A percentile compares a stretch with the other conserved stretches of the same genome.
These are phyloP conservation scores for Amblyteles armatorius DNA, from an alignment of 2,888 invertebrate genomes.

Conservation along the genomic window DNA sequence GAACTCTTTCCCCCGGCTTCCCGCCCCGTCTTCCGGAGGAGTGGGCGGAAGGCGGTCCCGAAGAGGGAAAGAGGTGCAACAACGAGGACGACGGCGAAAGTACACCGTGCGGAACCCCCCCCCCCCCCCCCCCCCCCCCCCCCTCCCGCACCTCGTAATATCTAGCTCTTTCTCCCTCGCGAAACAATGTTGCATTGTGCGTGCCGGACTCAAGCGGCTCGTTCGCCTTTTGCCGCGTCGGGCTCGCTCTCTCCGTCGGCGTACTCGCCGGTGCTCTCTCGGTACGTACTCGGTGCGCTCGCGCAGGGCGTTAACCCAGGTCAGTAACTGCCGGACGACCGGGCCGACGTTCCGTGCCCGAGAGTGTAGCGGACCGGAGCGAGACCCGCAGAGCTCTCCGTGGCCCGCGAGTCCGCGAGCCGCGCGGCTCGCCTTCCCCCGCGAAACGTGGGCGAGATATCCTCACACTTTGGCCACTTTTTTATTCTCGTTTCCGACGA, in stretches of 20 bases:
- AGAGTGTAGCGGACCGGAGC: conserved; percentile 62
- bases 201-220: conserved; percentile 60
- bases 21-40: conserved; percentile 52
- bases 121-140: conserved; percentile 4
- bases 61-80: conserved; percentile 58
- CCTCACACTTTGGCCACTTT: neutral
- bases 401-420: conserved; percentile 1
- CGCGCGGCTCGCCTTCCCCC: neutral
- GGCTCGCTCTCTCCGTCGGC: conserved; percentile 30
- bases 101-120: conserved; percentile 70
- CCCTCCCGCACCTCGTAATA: neutral
- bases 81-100: conserved; percentile 72
- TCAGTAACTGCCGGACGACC: conserved; percentile 76
- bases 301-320: conserved; percentile 80
- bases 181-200: conserved; percentile 79
- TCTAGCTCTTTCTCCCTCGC: conserved; percentile 22
- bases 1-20: conserved; percentile 5
- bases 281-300: conserved; percentile 46
- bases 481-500: neutral
- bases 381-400: conserved; percentile 44
- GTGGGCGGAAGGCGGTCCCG: conserved; percentile 52
- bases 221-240: conserved; percentile 46
- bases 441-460: conserved; percentile 25
- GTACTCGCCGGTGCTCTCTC: conserved; percentile 36
- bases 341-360: conserved; percentile 49